Evolutionary conservation across 2,113 vertebrate genomes (phyloP).

Genomic region (Ammodytes marinus): DNA sequence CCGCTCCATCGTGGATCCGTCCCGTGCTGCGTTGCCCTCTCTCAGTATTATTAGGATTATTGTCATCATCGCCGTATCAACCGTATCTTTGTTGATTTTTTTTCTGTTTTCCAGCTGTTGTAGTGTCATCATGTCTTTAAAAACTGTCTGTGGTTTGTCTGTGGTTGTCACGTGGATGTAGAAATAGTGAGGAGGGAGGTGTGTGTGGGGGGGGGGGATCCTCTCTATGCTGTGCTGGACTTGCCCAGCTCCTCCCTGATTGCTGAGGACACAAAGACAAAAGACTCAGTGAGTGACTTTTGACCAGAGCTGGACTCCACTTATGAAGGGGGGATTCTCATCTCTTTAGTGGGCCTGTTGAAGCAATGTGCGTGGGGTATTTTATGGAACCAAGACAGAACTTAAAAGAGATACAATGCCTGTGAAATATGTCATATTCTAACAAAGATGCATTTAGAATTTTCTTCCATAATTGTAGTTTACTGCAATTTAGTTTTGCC

Average conservation of each 20-base stretch:
- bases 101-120: constrained; percentile 40
- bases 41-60: constrained; percentile 73
- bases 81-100: constrained; percentile 56
- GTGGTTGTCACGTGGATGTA: constrained; percentile 77
- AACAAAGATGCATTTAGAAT: too few species aligned
- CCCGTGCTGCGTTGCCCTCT: constrained; percentile 77
- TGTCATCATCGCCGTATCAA: constrained; percentile 63
- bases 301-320: neutral
- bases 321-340: neutral
- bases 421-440: too few species aligned
- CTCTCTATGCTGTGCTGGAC: constrained; percentile 92
- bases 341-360: too few species aligned
- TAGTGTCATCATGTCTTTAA: constrained; percentile 75
- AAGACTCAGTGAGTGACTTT: neutral
- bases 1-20: constrained; percentile 48
- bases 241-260: constrained; percentile 98
- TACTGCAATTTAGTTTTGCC: too few species aligned
- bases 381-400: too few species aligned
- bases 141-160: constrained; percentile 78
- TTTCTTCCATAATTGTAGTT: too few species aligned
- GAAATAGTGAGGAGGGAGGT: constrained; percentile 74
- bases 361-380: too few species aligned
- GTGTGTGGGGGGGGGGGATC: constrained; percentile 68
- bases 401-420: too few species aligned
- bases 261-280: constrained; percentile 83